Percentiles rank a stretch among this genome's conserved stretches.
Conservation (phyloP, 2,888 invertebrate genomes). For the Actias luna region DNA sequence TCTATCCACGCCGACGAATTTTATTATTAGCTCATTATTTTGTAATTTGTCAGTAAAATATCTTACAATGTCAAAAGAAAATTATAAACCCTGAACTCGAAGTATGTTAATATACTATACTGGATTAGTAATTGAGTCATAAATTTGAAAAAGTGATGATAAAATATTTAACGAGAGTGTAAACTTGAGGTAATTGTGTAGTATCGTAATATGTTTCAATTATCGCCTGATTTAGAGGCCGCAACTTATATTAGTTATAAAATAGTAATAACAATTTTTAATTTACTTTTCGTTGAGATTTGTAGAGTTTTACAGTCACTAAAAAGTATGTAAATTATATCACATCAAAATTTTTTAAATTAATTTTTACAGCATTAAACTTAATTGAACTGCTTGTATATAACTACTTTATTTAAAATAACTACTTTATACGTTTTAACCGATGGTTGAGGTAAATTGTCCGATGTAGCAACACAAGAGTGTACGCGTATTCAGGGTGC, state of each 20-base stretch:
- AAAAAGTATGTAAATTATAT: neutral
- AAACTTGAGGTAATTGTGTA: neutral
- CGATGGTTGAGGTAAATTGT: neutral
- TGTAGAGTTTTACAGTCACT: neutral
- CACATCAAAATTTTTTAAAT: neutral
- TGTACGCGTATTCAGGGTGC: constrained; percentile 63
- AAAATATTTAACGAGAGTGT: neutral
- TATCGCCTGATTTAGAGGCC: neutral
- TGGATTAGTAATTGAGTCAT: neutral
- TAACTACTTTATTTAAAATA: neutral
- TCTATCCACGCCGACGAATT: too few relatives aligned
- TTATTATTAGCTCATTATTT: too few relatives aligned
- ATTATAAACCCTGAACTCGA: too few relatives aligned
- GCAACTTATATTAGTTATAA: neutral
- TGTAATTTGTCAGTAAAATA: too few relatives aligned
- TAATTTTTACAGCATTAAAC: neutral
- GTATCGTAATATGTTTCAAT: neutral
- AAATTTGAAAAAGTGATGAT: neutral
- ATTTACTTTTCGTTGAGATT: neutral
- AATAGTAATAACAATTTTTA: too few relatives aligned
- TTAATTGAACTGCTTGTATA: neutral
- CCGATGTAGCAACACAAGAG: constrained; percentile 49
- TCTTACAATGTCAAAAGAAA: too few relatives aligned
- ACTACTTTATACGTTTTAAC: neutral
- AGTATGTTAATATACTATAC: neutral